Evolutionary conservation across 2,888 invertebrate species (phyloP), one percentile per base, ranked within the genome.

Genomic region (Nematopogon swammerdamellus): DNA sequence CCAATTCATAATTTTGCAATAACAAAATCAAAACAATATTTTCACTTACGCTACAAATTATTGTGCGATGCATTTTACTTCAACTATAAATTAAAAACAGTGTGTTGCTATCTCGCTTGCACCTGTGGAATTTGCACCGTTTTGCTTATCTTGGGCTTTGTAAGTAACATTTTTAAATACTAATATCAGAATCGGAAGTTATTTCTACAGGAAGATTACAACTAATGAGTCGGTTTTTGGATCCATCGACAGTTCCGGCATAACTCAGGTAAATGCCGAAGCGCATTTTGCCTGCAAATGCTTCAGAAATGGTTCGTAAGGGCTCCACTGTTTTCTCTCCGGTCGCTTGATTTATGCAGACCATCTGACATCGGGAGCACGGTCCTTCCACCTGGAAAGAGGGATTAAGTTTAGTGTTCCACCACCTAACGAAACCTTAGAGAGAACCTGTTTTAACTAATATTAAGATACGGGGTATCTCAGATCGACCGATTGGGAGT

Each of bases 321-420:
- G 92, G 92, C 64, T 93, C 92, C 0, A 86, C 81, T 0, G 90
- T 89, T 61, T 88, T 91, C 56, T 85, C 76, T 0, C 93, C 95
- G 2, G 89, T 92, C 45, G 81, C 76, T 72, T 95, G 97, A 70
- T 97, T 89, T 53, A 97, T 89, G 65, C 97, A 96, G 51, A 98
- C 90, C 92, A 97, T 97, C 70, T 95, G 94, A 65, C 97, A 98
- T 49, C 97, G 84, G 1, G 87, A 88, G 63, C 97, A 97, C 44
- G 85, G 84, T 1, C 92, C 92, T 57, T 87, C 86, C 48, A 87
- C 85, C 87, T 92, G 72, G 49, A 66, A 59, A 29, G 44, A 25
- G 25, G 25, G 20, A 18, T 44, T 20, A 42, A 44, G 14, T 50
- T 45, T 47, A 19, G 16, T 48, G 3, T n/a, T n/a, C n/a, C n/a